These are phyloP conservation scores for Pampus argenteus DNA, from an alignment of 2,797 vertebrate genomes.

Conservation along the genomic window DNA sequence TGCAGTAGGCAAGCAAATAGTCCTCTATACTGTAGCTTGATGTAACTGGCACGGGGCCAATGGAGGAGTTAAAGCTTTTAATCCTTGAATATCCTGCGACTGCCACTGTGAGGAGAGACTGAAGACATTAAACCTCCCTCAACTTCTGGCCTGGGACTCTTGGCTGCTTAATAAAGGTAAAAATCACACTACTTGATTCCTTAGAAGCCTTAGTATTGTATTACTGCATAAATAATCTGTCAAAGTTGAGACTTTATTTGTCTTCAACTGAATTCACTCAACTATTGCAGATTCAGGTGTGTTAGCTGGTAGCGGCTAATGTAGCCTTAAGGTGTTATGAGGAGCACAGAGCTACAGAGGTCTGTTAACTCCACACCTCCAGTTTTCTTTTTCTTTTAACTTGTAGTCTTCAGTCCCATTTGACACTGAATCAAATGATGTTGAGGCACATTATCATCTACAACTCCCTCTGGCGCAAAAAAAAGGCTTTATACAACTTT, in stretches of 20 bases:
- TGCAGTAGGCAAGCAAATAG: slow-evolving; percentile 44
- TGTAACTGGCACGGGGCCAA: slow-evolving; percentile 37
- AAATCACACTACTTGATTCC: slow-evolving; percentile 15
- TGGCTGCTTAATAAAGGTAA: slow-evolving; percentile 3
- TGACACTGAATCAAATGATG: no score
- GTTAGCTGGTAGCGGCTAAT: neutral
- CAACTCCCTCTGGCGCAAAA: no score
- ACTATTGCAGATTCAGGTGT: neutral
- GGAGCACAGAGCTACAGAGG: no score
- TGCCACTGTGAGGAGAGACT: slow-evolving; percentile 4
- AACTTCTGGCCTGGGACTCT: slow-evolving; percentile 18
- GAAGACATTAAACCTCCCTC: slow-evolving; percentile 25
- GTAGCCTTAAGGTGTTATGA: no score
- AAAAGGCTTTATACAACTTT: no score
- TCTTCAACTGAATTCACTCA: neutral
- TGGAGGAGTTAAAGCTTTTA: slow-evolving; percentile 39
- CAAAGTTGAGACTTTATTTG: neutral
- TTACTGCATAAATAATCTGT: neutral
- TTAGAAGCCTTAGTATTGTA: neutral
- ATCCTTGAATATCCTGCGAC: slow-evolving; percentile 33
- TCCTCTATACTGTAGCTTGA: slow-evolving; percentile 22
- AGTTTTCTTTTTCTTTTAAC: no score
- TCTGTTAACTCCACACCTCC: no score
- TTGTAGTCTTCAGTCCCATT: no score
- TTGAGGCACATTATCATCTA: no score